Base-by-base conservation (phyloP, 2,113 vertebrate genomes). In the Anoura caudifer region DNA sequence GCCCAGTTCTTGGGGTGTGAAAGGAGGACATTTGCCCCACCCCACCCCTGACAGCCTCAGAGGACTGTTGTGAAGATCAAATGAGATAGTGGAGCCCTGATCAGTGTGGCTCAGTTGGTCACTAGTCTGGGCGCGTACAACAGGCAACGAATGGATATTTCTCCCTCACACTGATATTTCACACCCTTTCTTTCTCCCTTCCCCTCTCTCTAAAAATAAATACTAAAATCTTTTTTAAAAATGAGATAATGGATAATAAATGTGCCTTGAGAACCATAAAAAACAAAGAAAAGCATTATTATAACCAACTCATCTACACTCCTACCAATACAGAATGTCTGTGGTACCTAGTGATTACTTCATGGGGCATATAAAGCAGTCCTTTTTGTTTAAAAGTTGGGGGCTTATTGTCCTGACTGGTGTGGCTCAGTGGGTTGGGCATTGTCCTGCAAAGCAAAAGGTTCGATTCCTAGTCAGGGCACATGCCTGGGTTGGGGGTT, bases 231-330 rank as follows among this genome's bases (percentile, higher is more conserved):
- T 61, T 26, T 61, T 61, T 61, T 11, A 28, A 61, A 61, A 61
- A 94, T 90, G 47, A 86, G 82, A 93, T 93, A 50, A 96, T 93
- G 52, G 83, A 83, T 67, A 81, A 96, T 90, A 95, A 97, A 96
- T 69, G 75, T 83, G 43, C 79, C 63, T 81, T 59, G 67, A 86
- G 83, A 97, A 92, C 54, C 92, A 50, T 94, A 36, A 94, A 95
- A 65, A 38, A 96, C 81, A 84, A 80, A 45, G 59, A 50, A 95
- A 90, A 50, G 63, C 24, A 73, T 63, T 61, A 59, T 91, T 95
- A 87, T 56, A 87, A 63, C 56, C 80, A 94, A 77, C 12, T 19
- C 65, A 77, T 67, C 76, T 54, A 88, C 67, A 79, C 67, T 69
- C 80, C 45, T 20, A 26, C 76, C 14, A 43, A 92, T 56, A 38